Base-by-base conservation (phyloP, 2,113 vertebrate species). In the Brachirus orientalis region DNA sequence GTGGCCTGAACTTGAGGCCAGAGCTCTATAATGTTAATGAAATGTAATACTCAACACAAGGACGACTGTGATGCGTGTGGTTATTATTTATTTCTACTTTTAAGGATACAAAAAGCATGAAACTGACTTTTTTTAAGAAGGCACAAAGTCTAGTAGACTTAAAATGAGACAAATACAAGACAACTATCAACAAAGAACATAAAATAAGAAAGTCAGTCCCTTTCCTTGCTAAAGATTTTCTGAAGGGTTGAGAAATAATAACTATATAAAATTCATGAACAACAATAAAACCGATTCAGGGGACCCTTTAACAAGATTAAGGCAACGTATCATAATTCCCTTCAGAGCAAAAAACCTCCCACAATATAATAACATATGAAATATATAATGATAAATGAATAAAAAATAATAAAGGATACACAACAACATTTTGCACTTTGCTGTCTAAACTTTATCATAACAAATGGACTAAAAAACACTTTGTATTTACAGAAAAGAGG, bases 401-500 rank as follows among this genome's bases (percentile, higher is more conserved):
- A 73, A 93, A 92, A 84, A 89, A 91, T 66, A 76, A 86, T 51
- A 64, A 72, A 84, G 60, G 75, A 90, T 90, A 92, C 33, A 89
- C 90, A 79, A 93, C 90, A 94, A 94, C 90, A 92, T n/a, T 83
- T 83, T 77, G 36, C 57, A 17, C 66, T 53, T 69, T 87, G 58
- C 70, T 71, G 45, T 22, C 28, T 3, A 64, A 54, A 53, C 13
- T 77, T 83, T 75, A 91, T 86, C 72, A 72, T 85, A 88, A 93
- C 83, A 85, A 86, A 59, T 54, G 50, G 60, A 77, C 50, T 12
- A 40, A 72, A 69, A 75, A 73, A 89, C 76, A 88, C 59, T 69
- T 84, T 66, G 85, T 90, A 94, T 94, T 93, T 94, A 97, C 93
- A 96, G 65, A 56, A 84, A 80, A 55, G 17, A 19, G 80, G 91